phyloP scores from a whole-genome alignment of 92 coral and sea anemone genomes.

The Pocillopora meandrina region DNA sequence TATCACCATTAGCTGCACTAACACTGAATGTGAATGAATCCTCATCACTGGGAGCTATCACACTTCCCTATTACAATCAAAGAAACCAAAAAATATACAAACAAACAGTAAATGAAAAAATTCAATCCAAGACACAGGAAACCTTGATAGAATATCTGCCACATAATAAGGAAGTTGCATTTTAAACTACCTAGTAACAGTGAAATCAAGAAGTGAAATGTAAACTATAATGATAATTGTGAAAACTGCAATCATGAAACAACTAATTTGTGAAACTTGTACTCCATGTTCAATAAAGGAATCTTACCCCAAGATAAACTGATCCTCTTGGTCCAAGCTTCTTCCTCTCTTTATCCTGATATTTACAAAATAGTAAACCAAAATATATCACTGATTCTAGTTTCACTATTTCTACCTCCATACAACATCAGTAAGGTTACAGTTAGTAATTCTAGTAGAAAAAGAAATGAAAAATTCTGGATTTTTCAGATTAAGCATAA shows the following conservation, averaged over 20 bases:
- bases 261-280: too few species aligned
- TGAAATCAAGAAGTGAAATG: too few species aligned
- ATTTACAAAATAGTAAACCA: not conserved
- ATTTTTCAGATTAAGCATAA: too few species aligned
- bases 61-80: slow-evolving; percentile 75
- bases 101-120: not conserved
- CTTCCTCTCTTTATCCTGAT: slow-evolving; percentile 87
- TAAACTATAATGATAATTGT: too few species aligned
- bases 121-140: not conserved
- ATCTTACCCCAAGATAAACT: slow-evolving; percentile 91
- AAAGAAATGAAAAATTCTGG: too few species aligned
- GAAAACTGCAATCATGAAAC: not conserved
- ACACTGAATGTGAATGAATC: slow-evolving; percentile 97
- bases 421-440: too few species aligned
- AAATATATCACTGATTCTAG: not conserved
- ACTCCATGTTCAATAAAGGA: not conserved
- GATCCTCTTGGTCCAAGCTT: slow-evolving; percentile 97
- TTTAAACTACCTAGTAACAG: too few species aligned
- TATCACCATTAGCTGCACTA: slow-evolving; percentile 97
- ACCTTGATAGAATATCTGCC: too few species aligned
- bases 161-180: too few species aligned
- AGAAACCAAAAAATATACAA: not conserved
- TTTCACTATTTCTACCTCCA: too few species aligned
- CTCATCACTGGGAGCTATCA: slow-evolving; percentile 95
- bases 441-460: too few species aligned